phyloP scores from a whole-genome alignment of 92 coral and sea anemone species.

The Desmophyllum pertusum region DNA sequence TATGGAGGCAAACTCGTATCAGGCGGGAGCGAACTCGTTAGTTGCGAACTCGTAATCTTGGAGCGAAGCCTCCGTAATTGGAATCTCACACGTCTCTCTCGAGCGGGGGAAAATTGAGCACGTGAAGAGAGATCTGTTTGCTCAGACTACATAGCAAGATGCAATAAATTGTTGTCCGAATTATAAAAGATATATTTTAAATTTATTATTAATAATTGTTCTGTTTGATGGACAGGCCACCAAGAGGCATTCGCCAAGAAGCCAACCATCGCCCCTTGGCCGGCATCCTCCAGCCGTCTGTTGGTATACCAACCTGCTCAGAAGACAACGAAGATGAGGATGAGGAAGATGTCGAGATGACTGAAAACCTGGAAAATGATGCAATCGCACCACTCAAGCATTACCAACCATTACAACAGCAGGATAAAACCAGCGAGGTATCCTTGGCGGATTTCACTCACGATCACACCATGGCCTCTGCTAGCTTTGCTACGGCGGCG shows the following conservation, averaged over 20 bases:
- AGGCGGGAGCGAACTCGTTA: too few relatives aligned
- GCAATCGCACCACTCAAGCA: constrained; percentile 3
- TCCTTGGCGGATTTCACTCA: constrained; percentile 63
- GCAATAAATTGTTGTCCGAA: too few relatives aligned
- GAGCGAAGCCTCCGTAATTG: too few relatives aligned
- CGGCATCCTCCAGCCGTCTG: constrained; percentile 86
- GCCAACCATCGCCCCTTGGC: constrained; percentile 59
- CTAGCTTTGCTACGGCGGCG: constrained; percentile 75
- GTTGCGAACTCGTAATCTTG: too few relatives aligned
- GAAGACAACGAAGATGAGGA: constrained; percentile 53
- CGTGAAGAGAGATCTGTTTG: too few relatives aligned
- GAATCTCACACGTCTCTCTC: too few relatives aligned
- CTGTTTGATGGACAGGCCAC: constrained; percentile 64
- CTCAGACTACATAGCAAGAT: too few relatives aligned
- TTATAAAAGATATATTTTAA: too few relatives aligned
- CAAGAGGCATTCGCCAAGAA: constrained; percentile 65
- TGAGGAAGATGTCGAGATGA: constrained; percentile 32
- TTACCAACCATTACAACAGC: constrained; percentile 10
- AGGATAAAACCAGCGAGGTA: constrained; percentile 52
- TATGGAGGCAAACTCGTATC: too few relatives aligned
- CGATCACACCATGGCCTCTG: constrained; percentile 53
- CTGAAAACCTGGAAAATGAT: constrained; percentile 44
- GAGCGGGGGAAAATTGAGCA: too few relatives aligned
- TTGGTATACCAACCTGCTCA: constrained; percentile 85
- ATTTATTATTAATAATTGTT: background rate